A percentile compares a stretch with the other conserved stretches of the same genome.
These are phyloP conservation scores for Urocyon cinereoargenteus DNA, from an alignment of 2,797 vertebrate genomes.

Conservation along the genomic window DNA sequence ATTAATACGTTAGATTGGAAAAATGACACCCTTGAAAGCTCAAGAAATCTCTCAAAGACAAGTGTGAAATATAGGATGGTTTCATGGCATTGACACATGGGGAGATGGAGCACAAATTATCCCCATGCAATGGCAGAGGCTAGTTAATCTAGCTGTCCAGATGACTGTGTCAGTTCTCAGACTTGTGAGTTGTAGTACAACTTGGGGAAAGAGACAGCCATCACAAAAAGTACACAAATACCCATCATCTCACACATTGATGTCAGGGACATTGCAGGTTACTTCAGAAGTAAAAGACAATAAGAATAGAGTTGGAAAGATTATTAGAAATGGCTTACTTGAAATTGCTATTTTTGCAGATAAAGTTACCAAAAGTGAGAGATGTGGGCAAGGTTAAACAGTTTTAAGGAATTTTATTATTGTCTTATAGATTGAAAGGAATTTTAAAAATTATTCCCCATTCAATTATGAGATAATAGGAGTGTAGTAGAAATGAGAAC, in stretches of 20 bases:
- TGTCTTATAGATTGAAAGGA: neutral
- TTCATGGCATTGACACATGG: neutral
- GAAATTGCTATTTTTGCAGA: conserved; percentile 10
- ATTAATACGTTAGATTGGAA: neutral
- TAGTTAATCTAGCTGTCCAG: too few species aligned
- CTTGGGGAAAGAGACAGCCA: neutral
- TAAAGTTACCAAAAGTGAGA: neutral
- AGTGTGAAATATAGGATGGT: neutral
- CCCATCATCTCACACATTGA: neutral
- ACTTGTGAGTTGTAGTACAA: neutral
- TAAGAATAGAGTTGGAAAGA: neutral
- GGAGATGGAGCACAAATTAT: neutral
- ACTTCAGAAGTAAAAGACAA: neutral
- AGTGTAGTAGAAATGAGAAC: neutral
- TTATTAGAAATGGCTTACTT: neutral
- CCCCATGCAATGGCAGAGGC: accelerated
- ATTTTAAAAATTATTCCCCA: neutral
- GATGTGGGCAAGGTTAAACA: neutral
- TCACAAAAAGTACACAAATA: neutral
- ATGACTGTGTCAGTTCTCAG: neutral
- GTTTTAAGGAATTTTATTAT: neutral
- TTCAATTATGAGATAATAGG: neutral
- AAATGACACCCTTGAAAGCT: neutral
- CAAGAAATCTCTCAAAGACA: neutral
- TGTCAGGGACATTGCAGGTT: neutral